Evolutionary conservation across 53 echinoderm and acorn worm genomes (phyloP).

Genomic region (Apostichopus leukothele): DNA sequence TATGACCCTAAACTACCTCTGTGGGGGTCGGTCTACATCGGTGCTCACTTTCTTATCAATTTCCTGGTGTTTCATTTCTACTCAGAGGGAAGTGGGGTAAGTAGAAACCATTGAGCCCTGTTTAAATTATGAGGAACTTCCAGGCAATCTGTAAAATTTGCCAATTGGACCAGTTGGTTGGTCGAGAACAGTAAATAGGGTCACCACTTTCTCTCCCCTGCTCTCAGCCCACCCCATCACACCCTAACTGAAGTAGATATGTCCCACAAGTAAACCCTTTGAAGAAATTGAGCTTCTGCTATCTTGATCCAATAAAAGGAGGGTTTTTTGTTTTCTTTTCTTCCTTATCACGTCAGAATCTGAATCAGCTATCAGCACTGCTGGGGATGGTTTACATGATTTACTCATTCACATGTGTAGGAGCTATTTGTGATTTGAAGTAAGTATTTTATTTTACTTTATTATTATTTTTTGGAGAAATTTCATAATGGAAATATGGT

Average conservation of each 20-base stretch:
- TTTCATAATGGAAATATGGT: no score
- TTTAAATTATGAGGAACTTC: no score
- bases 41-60: conserved; percentile 72
- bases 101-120: background rate
- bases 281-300: no score
- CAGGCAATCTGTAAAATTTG: no score
- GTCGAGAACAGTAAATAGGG: no score
- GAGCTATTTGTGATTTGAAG: conserved; percentile 80
- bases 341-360: conserved; percentile 23
- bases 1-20: conserved; percentile 68
- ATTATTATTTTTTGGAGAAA: no score
- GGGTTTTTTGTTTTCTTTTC: background rate
- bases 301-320: no score
- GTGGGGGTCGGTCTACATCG: conserved; percentile 68
- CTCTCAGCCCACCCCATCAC: no score
- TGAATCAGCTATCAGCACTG: conserved; percentile 53
- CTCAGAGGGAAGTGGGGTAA: conserved; percentile 60
- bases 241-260: no score
- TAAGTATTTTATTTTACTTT: conserved; percentile 45
- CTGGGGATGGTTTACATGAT: conserved; percentile 63
- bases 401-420: conserved; percentile 78
- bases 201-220: no score
- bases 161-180: no score
- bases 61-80: conserved; percentile 58
- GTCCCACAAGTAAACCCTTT: no score